These are phyloP conservation scores for Channa maculata DNA, from an alignment of 2,113 vertebrate genomes.

Conservation along the genomic window DNA sequence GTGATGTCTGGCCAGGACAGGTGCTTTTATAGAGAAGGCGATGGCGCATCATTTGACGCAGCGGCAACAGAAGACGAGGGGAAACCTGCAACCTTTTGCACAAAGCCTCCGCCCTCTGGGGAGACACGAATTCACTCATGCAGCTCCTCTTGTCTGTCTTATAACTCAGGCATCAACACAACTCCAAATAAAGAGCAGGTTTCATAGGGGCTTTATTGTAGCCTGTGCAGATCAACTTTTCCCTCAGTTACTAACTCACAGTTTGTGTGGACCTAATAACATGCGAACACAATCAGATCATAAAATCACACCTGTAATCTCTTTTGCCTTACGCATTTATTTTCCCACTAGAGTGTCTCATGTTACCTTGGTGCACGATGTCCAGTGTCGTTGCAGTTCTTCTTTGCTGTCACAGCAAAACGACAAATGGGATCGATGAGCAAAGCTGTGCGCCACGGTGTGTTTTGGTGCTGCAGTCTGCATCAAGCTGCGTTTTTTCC, in stretches of 20 bases:
- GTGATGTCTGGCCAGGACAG: slow-evolving; percentile 67
- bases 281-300: not conserved
- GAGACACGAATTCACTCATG: slow-evolving; percentile 68
- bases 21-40: slow-evolving; percentile 77
- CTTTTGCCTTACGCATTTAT: not conserved
- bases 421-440: slow-evolving; percentile 63
- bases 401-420: slow-evolving; percentile 72
- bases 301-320: not conserved
- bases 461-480: slow-evolving; percentile 74
- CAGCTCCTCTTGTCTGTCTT: slow-evolving; percentile 42
- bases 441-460: slow-evolving; percentile 39
- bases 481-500: slow-evolving; percentile 16
- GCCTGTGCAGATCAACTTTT: not conserved
- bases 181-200: not conserved
- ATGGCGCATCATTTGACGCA: slow-evolving; percentile 83
- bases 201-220: not conserved
- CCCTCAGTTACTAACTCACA: not conserved
- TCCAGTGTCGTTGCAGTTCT: slow-evolving; percentile 65
- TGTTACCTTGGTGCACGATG: slow-evolving; percentile 26
- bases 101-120: slow-evolving; percentile 71
- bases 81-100: slow-evolving; percentile 80
- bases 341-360: slow-evolving; percentile 20
- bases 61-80: slow-evolving; percentile 61
- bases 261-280: not conserved
- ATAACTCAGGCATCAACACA: slow-evolving; percentile 28